Conservation (phyloP, 2,113 vertebrate species). For the Corvus moneduloides region DNA sequence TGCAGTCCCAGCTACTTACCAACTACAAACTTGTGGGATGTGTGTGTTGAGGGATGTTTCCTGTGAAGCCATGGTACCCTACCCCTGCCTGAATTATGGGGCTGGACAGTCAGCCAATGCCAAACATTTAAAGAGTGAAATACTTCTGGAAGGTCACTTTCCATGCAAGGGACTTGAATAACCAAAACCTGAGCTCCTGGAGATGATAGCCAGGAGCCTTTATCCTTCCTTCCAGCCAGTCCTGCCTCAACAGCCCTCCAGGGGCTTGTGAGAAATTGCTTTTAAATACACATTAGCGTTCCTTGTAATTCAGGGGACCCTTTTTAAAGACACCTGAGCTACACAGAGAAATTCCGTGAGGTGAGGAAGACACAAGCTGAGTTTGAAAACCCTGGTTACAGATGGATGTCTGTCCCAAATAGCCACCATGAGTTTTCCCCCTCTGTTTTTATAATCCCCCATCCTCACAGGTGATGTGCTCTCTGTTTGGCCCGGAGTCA, state of each 20-base stretch:
- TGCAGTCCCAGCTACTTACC: not conserved
- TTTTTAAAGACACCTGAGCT: not conserved
- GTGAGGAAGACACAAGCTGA: not conserved
- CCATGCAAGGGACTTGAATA: not conserved
- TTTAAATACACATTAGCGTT: not conserved
- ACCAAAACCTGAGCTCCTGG: not conserved
- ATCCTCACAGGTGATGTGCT: not conserved
- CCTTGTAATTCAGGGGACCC: not conserved
- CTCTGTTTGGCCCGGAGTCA: not conserved
- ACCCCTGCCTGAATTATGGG: not conserved
- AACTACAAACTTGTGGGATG: not conserved
- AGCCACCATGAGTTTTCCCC: not conserved
- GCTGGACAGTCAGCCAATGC: not conserved
- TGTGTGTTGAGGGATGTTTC: not conserved
- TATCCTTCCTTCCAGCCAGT: not conserved
- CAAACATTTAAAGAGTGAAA: not conserved
- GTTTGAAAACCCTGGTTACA: not conserved
- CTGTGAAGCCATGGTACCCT: not conserved
- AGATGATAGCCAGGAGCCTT: not conserved
- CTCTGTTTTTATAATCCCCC: not conserved
- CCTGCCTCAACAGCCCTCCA: not conserved
- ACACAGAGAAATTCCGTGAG: rapidly evolving
- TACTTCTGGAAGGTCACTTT: slow-evolving; percentile 20
- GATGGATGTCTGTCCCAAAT: not conserved
- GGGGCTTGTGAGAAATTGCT: not conserved